These are phyloP conservation scores for Catotricha subobsoleta DNA, from an alignment of 2,888 invertebrate genomes.

Conservation along the genomic window DNA sequence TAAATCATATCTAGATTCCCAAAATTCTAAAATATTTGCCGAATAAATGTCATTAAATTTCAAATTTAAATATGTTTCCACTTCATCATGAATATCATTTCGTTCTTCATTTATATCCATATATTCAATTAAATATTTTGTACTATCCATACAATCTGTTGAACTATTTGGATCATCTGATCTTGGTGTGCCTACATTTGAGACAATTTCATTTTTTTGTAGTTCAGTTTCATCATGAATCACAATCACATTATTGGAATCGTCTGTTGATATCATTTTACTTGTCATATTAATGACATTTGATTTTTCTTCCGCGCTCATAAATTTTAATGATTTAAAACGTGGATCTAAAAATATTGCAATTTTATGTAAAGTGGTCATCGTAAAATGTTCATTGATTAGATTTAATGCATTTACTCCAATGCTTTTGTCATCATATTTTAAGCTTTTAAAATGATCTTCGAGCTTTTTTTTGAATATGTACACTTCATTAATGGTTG, in stretches of 20 bases:
- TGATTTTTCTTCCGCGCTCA: slow-evolving; percentile 1
- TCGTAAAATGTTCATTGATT: slow-evolving; percentile 2
- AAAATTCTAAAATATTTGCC: slow-evolving; percentile 4
- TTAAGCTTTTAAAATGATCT: slow-evolving; percentile 2
- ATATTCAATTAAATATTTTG: slow-evolving; percentile 3
- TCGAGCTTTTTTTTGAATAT: slow-evolving; percentile 4
- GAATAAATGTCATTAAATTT: slow-evolving; percentile 5
- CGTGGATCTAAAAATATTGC: slow-evolving; percentile 5
- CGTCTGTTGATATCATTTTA: neutral
- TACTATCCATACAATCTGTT: neutral
- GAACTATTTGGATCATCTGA: neutral
- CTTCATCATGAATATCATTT: slow-evolving; percentile 1
- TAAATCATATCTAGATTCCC: slow-evolving; percentile 3
- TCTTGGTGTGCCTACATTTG: neutral
- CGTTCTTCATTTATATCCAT: slow-evolving; percentile 2
- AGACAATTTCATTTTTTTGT: neutral
- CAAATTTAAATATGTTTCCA: slow-evolving; percentile 2
- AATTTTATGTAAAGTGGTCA: slow-evolving; percentile 4
- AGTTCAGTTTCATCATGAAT: neutral
- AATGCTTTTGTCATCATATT: neutral
- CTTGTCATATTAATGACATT: neutral
- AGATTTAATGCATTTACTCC: neutral
- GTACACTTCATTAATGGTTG: slow-evolving; percentile 6
- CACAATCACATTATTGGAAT: neutral
- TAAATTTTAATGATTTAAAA: slow-evolving; percentile 6